phyloP scores from a whole-genome alignment of 2,797 vertebrate species.

The Scomberomorus guttatus region DNA sequence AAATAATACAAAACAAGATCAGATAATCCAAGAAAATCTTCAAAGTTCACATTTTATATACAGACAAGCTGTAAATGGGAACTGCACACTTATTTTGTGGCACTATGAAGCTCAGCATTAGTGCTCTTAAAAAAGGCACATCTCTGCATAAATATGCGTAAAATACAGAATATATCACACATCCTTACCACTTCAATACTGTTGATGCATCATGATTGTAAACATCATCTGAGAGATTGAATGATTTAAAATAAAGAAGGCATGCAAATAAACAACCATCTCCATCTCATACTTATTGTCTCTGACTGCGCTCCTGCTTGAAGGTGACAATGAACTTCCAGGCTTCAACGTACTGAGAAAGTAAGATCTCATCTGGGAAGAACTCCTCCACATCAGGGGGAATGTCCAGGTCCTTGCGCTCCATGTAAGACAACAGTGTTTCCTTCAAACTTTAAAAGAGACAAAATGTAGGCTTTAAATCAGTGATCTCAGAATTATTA shows the following conservation, averaged over 20 bases:
- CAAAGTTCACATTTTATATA: constrained; percentile 7
- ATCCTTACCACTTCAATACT: background rate
- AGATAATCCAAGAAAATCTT: background rate
- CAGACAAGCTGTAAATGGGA: constrained; percentile 12
- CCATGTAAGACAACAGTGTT: constrained; percentile 85
- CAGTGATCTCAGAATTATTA: background rate
- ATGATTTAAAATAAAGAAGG: constrained; percentile 2
- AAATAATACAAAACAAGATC: constrained; percentile 16
- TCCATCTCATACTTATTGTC: constrained; percentile 52
- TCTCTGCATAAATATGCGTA: constrained; percentile 13
- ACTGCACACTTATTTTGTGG: constrained; percentile 31
- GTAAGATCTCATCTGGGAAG: constrained; percentile 87
- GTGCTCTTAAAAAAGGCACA: constrained; percentile 59
- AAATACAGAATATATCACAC: background rate
- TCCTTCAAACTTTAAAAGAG: constrained; percentile 87
- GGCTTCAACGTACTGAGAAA: constrained; percentile 85
- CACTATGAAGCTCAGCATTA: background rate
- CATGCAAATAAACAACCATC: background rate
- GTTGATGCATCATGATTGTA: constrained; percentile 45
- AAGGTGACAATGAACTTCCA: constrained; percentile 89
- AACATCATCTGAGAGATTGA: constrained; percentile 47
- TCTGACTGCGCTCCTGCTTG: constrained; percentile 80
- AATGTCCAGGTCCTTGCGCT: constrained; percentile 84
- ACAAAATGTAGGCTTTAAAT: constrained; percentile 31
- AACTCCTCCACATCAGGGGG: constrained; percentile 81